Evolutionary conservation across 1,140 invertebrate species (phyloP).

Genomic region (Drosophila lacteicornis): DNA sequence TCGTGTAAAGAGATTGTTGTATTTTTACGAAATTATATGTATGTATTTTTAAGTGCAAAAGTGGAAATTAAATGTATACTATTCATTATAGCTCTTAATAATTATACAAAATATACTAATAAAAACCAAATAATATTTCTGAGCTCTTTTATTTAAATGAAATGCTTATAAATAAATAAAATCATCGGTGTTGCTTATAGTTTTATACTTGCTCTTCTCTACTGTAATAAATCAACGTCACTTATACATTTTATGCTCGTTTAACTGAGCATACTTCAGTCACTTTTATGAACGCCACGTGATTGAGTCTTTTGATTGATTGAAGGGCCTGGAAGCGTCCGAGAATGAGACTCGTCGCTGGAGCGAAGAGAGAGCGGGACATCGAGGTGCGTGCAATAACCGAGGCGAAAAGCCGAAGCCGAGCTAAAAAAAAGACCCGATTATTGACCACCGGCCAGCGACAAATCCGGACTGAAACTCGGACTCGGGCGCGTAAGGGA

Average conservation of each 20-base stretch:
- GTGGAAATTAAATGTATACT: background rate
- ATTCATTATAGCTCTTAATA: background rate
- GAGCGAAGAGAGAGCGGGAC: constrained; percentile 4
- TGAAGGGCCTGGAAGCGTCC: constrained; percentile 38
- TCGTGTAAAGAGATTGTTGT: constrained; percentile 6
- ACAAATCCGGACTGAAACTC: constrained; percentile 41
- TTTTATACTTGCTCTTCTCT: background rate
- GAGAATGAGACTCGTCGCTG: constrained; percentile 10
- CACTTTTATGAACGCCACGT: background rate
- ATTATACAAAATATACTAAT: no score
- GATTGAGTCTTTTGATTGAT: constrained; percentile 21
- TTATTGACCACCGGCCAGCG: constrained; percentile 32
- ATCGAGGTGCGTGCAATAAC: constrained; percentile 32
- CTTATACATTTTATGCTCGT: background rate
- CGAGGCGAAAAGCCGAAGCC: constrained; percentile 34
- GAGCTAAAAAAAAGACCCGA: constrained; percentile 21
- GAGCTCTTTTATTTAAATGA: no score
- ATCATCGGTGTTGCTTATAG: no score
- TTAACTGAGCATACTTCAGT: background rate
- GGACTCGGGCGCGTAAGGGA: constrained; percentile 36
- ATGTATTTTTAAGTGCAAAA: background rate
- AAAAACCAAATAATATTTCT: no score
- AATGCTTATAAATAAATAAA: no score
- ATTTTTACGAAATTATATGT: background rate
- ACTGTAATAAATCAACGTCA: constrained; percentile 5